A percentile compares a stretch with the other conserved stretches of the same genome.
Evolutionary conservation across 2,797 vertebrate species (phyloP).

Genomic region (Manis javanica): DNA sequence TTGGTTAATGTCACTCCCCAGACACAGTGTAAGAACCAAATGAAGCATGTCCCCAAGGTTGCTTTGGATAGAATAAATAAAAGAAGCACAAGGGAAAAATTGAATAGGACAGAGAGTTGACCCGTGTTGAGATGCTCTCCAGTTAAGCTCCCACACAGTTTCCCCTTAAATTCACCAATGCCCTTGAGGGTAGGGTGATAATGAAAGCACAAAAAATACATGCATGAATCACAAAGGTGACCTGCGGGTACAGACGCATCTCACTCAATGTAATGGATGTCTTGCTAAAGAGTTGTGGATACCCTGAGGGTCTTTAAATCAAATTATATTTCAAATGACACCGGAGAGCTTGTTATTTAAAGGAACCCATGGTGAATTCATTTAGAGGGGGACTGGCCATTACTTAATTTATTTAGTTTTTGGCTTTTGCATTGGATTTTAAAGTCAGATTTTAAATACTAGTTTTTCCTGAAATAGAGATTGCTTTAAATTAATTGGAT

Average conservation of each 20-base stretch:
- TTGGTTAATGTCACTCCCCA: not conserved
- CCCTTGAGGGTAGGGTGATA: not conserved
- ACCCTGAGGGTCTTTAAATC: constrained; percentile 18
- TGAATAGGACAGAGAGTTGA: not conserved
- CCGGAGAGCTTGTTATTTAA: not conserved
- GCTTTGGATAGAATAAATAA: not conserved
- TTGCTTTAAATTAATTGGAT: constrained; percentile 22
- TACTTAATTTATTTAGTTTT: not conserved
- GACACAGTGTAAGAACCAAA: not conserved
- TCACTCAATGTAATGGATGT: not conserved
- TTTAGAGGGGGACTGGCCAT: not conserved
- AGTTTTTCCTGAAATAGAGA: not conserved
- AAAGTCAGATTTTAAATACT: not conserved
- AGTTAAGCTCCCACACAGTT: not conserved
- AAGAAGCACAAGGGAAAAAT: not conserved
- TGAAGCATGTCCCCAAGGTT: constrained; percentile 7
- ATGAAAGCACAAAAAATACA: not conserved
- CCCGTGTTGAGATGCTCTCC: not conserved
- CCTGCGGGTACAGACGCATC: not conserved
- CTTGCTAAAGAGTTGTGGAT: not conserved
- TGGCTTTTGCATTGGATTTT: constrained; percentile 7
- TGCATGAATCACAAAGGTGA: not conserved
- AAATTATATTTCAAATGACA: not conserved
- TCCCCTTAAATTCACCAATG: not conserved
- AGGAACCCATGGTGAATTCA: not conserved